Base-by-base conservation (phyloP, 2,113 vertebrate genomes). In the Eublepharis macularius region DNA sequence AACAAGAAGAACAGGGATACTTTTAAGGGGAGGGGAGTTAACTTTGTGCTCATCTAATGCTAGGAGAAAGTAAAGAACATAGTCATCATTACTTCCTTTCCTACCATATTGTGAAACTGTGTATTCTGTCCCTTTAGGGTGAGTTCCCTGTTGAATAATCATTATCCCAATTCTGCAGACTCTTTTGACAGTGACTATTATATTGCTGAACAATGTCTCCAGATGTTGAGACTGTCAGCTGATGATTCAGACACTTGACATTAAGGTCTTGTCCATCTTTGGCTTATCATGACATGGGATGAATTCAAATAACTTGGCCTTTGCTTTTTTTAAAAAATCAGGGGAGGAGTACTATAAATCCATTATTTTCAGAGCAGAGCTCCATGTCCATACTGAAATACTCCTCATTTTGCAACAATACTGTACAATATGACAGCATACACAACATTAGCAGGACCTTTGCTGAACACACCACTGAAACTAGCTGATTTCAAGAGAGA, bases 131-230 rank as follows among this genome's bases (percentile, higher is more conserved):
- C 83, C 78, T 88, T 76, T 4, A 9, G 92, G 83, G 76, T 63
- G 81, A 88, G 88, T 76, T 86, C 63, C 75, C 89, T 87, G 72
- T 63, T 88, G 90, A 90, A 85, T 51, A 81, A 36, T 81, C 75
- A 0, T 69, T 17, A 10, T 70, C 84, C 17, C 47, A 76, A 0
- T 82, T 83, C 84, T 82, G 36, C 81, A 47, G 49, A 82, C 75
- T 57, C 1, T 0, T 63, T 41, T 77, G 2, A 85, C 81, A 86
- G 78, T 75, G 89, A 39, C 83, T 83, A 12, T 54, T 51, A 14
- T 66, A 73, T 24, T 76, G n/a, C 36, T 86, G 77, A 83, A 79
- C 77, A 86, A 79, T 79, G 81, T 79, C 85, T 90, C 60, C 89
- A 92, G 78, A 77, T 47, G 14, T 74, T 2, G 60, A 81, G 70